Conservation (phyloP, 2,113 vertebrate genomes). For the Labeo catla region DNA sequence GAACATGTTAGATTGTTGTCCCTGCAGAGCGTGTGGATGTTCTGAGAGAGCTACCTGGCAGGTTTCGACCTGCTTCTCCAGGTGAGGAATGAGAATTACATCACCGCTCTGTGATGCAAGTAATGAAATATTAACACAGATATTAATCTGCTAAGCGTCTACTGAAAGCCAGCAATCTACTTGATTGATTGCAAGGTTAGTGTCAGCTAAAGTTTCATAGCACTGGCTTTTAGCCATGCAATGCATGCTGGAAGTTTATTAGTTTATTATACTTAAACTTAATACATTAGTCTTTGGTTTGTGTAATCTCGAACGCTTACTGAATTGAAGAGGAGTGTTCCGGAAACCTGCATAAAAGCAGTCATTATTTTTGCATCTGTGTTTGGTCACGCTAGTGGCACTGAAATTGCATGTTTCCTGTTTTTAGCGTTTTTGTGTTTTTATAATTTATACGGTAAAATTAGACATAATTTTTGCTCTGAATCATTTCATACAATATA, state of each 20-base stretch:
- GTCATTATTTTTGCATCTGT: not conserved
- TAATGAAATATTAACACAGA: constrained; percentile 31
- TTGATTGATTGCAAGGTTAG: constrained; percentile 10
- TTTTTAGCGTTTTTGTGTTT: too few species aligned
- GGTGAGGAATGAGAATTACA: constrained; percentile 52
- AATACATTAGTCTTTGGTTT: not conserved
- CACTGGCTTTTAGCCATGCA: not conserved
- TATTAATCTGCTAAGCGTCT: constrained; percentile 13
- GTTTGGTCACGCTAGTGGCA: not conserved
- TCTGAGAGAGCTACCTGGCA: constrained; percentile 12
- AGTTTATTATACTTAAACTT: not conserved
- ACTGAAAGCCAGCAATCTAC: constrained; percentile 21
- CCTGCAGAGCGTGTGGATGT: constrained; percentile 18
- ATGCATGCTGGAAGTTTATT: not conserved
- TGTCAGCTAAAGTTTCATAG: constrained; percentile 12
- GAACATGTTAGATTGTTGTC: not conserved
- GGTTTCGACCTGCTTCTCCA: constrained; percentile 40
- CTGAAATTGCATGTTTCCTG: not conserved
- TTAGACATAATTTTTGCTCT: too few species aligned
- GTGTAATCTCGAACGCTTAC: not conserved
- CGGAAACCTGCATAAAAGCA: constrained; percentile 6
- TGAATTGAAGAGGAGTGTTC: not conserved
- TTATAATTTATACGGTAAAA: too few species aligned
- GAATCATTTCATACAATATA: too few species aligned
- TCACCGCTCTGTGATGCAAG: constrained; percentile 41